Base-by-base conservation (phyloP, 2,113 vertebrate species). In the Mobula hypostoma region DNA sequence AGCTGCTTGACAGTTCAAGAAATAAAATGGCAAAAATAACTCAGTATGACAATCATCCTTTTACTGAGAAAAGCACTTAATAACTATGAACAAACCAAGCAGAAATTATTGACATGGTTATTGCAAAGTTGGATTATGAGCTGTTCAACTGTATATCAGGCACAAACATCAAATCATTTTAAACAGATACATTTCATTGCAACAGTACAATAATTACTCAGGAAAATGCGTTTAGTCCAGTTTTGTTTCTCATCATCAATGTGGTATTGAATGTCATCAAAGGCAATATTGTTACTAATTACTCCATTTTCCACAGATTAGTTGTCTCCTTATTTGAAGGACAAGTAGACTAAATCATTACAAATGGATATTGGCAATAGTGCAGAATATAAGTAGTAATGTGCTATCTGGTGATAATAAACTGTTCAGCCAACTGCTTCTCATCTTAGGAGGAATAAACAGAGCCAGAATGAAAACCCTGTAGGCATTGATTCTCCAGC, bases 231-330 rank as follows among this genome's bases (percentile, higher is more conserved):
- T 12, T 88, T 15, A 63, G 27, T n/a, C 11, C 15, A 90, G 29
- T 90, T 61, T 88, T 90, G 61, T 66, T 90, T 63, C 85, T 90
- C 61, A 90, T 66, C 85, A 88, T 66, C 85, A 66, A 90, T 90
- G 61, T n/a, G 61, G 58, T 90, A 17, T 66, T 90, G 85, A 63
- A 90, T 66, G 61, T 66, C n/a, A 63, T 90, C 85, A 90, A 85
- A 85, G 48, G 48, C 80, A 85, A 66, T 32, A 32, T 32, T 19
- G 56, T 66, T 66, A 12, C 66, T 90, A 66, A 66, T 90, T 32
- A 68, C 6, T 32, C 5, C 29, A 90, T 90, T 17, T 68, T 90
- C 61, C 63, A 66, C 14, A 17, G 14, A n/a, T 88, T 90, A n/a
- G 63, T 66, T 66, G 29, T 32, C 61, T 66, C 61, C 29, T 17